Percentiles rank a stretch among this genome's conserved stretches.
Conservation (phyloP, 1,140 invertebrate genomes). For the Anadara kagoshimensis region DNA sequence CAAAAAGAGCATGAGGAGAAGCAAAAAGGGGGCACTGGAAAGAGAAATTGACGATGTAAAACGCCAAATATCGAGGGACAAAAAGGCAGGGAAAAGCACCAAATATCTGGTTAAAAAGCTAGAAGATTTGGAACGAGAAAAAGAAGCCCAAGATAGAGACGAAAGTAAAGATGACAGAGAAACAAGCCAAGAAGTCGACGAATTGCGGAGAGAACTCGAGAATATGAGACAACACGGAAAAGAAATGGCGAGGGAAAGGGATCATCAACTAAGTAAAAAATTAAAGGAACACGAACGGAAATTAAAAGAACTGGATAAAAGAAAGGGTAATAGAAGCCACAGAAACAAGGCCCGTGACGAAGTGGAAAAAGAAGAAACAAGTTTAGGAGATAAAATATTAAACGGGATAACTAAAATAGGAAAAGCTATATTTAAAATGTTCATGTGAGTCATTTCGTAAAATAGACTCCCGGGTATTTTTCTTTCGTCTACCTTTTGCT, state of each 20-base stretch:
- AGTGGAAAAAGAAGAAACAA: background rate
- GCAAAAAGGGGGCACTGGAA: too few relatives aligned
- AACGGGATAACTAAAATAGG: too few relatives aligned
- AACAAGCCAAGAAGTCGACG: background rate
- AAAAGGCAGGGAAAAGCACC: too few relatives aligned
- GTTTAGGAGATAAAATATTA: too few relatives aligned
- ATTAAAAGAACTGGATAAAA: background rate
- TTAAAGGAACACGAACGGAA: slow-evolving; percentile 2
- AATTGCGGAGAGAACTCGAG: slow-evolving; percentile 33
- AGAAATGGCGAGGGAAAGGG: slow-evolving; percentile 9
- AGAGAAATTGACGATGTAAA: too few relatives aligned
- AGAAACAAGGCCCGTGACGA: background rate
- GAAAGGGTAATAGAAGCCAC: background rate
- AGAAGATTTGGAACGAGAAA: slow-evolving; percentile 72
- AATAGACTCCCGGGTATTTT: too few relatives aligned
- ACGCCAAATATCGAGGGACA: too few relatives aligned
- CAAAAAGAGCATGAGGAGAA: too few relatives aligned
- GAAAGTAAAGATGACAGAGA: slow-evolving; percentile 78
- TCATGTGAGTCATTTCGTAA: too few relatives aligned
- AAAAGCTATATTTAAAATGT: too few relatives aligned
- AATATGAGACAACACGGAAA: background rate
- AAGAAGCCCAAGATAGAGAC: slow-evolving; percentile 59
- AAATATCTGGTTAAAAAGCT: too few relatives aligned
- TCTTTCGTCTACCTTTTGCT: too few relatives aligned
- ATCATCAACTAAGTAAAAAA: background rate